A percentile compares a stretch with the other conserved stretches of the same genome.
phyloP scores from a whole-genome alignment of 2,888 invertebrate species.

The Steromphala cineraria region DNA sequence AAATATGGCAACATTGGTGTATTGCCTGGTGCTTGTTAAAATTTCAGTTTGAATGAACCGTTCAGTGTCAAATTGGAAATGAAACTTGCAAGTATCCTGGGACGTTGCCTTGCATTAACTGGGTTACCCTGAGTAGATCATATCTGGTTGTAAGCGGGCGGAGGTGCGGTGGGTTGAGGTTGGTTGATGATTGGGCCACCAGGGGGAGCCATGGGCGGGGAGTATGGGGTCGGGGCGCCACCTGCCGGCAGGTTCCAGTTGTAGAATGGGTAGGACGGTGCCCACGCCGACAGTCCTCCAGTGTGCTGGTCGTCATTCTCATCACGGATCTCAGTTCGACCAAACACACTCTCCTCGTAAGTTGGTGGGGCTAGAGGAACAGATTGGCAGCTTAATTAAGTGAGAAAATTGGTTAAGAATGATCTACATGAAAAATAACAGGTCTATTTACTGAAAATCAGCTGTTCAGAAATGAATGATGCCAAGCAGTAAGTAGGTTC shows the following conservation, averaged over 20 bases:
- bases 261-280: constrained; percentile 68
- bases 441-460: too few relatives aligned
- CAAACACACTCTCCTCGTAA: constrained; percentile 68
- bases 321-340: constrained; percentile 56
- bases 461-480: too few relatives aligned
- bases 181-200: not conserved
- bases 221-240: not conserved
- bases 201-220: constrained; percentile 12
- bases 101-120: not conserved
- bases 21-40: too few relatives aligned
- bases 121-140: not conserved
- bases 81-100: too few relatives aligned
- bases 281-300: constrained; percentile 55
- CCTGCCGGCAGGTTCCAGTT: constrained; percentile 50
- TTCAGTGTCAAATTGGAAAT: too few relatives aligned
- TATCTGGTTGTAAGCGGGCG: constrained; percentile 36
- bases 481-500: too few relatives aligned
- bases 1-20: too few relatives aligned
- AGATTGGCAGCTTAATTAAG: not conserved
- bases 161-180: constrained; percentile 1
- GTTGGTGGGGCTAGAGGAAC: constrained; percentile 63
- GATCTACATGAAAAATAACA: too few relatives aligned
- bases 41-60: too few relatives aligned
- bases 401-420: too few relatives aligned
- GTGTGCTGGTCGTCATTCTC: constrained; percentile 68